Evolutionary conservation across 2,113 vertebrate genomes (phyloP), one percentile per base, ranked within the genome.

Genomic region (Pygoscelis adeliae): DNA sequence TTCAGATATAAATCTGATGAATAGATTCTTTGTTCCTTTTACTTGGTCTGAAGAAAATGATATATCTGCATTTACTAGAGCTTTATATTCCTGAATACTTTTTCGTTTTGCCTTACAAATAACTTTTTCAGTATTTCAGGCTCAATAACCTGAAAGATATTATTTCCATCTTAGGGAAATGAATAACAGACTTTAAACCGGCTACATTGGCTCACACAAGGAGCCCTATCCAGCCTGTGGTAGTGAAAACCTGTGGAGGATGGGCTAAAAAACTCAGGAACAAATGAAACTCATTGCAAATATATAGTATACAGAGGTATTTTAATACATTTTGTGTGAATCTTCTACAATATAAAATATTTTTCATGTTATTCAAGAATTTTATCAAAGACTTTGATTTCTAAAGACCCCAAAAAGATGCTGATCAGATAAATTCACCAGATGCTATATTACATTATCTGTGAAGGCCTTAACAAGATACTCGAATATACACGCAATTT

Each of bases 241-340:
- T 72, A 63, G 56, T 97, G 21, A 94, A 98, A 95, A 22, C 12
- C 16, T 80, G 10, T 0, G 52, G 93, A 67, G 95, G 93, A 32
- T 93, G 95, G 97, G 87, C 79, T 22, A 34, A 98, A 79, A 90
- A 91, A 67, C 85, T 61, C 87, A 58, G 65, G 89, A 98, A 92
- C 72, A 87, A 92, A 93, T 83, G 70, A 94, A 97, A 62, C 92
- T 97, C 29, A 56, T 53, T 91, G 95, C 96, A 87, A 87, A 87
- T 70, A 93, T 93, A 86, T 59, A 89, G 25, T 81, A 76, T 34
- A 83, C 71, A 83, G 94, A 98, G 95, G 88, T 96, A 93, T 30
- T 93, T 66, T 65, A 62, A 59, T 36, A 34, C 36, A 74, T 11
- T 46, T 76, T 44, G 6, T 84, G 32, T 50, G 71, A 73, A 21